Percentiles rank a stretch among this genome's conserved stretches.
Conservation (phyloP, 2,797 vertebrate species). For the Sebastes iracundus region DNA sequence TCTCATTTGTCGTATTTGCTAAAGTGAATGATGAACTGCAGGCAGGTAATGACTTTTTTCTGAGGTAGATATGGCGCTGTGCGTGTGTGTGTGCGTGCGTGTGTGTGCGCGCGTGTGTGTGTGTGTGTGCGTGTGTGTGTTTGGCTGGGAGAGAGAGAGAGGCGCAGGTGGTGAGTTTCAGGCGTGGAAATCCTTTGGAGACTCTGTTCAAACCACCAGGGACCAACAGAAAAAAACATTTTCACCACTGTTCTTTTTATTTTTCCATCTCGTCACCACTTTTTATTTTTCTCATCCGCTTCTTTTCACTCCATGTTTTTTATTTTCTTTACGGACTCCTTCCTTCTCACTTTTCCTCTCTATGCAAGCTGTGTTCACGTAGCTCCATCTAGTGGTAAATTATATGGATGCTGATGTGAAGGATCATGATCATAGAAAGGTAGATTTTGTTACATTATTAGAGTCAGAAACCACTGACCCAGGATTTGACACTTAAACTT, state of each 20-base stretch:
- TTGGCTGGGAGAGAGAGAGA: conserved; percentile 23
- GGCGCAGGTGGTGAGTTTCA: conserved; percentile 64
- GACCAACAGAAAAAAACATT: conserved; percentile 47
- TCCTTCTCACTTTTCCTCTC: not conserved
- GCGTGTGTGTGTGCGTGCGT: not conserved
- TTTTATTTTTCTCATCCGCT: not conserved
- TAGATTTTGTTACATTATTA: not conserved
- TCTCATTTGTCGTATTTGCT: not conserved
- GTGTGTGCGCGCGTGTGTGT: not conserved
- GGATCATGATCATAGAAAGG: not conserved
- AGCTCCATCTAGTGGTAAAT: conserved; percentile 65
- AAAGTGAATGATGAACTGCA: not conserved
- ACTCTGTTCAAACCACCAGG: conserved; percentile 50
- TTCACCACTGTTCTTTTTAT: conserved; percentile 28
- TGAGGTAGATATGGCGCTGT: not conserved
- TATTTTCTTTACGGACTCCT: not conserved
- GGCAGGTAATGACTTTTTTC: not conserved
- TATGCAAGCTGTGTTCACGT: not conserved
- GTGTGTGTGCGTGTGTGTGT: conserved; percentile 19
- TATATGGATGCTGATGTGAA: not conserved
- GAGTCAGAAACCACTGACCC: not conserved
- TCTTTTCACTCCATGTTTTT: not conserved
- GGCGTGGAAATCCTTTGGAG: conserved; percentile 52
- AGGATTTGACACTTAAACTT: not conserved
- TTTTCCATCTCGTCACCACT: conserved; percentile 10